phyloP scores from a whole-genome alignment of 2,888 invertebrate genomes.

The Latrodectus hesperus region DNA sequence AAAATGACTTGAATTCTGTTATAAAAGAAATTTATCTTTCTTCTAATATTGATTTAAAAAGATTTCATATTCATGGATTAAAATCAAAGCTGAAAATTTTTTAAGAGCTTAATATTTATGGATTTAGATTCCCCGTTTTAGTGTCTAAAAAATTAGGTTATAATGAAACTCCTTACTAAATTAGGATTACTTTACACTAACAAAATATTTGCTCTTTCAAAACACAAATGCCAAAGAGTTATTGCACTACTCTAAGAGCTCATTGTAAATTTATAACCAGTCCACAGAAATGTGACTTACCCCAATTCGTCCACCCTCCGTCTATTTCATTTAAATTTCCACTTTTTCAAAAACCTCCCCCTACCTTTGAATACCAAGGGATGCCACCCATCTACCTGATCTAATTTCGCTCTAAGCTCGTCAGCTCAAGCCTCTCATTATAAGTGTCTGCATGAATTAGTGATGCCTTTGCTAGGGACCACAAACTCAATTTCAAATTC shows the following conservation, averaged over 20 bases:
- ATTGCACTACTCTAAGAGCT: constrained; percentile 6
- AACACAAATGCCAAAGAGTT: neutral
- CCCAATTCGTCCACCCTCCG: constrained; percentile 26
- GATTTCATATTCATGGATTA: too few species aligned
- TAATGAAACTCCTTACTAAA: too few species aligned
- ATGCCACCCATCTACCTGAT: constrained; percentile 58
- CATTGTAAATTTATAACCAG: constrained; percentile 46
- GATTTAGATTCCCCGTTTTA: too few species aligned
- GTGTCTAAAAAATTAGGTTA: too few species aligned
- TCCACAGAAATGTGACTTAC: constrained; percentile 3
- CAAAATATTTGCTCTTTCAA: neutral
- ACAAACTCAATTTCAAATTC: constrained; percentile 57
- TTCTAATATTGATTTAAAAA: too few species aligned
- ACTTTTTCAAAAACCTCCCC: constrained; percentile 61
- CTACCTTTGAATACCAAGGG: constrained; percentile 47
- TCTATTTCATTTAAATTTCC: constrained; percentile 66
- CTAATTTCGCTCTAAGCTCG: constrained; percentile 63
- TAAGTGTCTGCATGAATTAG: constrained; percentile 65
- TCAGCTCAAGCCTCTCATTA: constrained; percentile 55
- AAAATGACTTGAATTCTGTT: too few species aligned
- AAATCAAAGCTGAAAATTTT: too few species aligned
- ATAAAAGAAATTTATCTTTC: too few species aligned
- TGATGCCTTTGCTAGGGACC: constrained; percentile 44
- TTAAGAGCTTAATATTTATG: too few species aligned
- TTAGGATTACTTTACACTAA: neutral